A percentile compares a stretch with the other conserved stretches of the same genome.
Conservation (phyloP, 2,888 invertebrate species). For the Parnassius mnemosyne region DNA sequence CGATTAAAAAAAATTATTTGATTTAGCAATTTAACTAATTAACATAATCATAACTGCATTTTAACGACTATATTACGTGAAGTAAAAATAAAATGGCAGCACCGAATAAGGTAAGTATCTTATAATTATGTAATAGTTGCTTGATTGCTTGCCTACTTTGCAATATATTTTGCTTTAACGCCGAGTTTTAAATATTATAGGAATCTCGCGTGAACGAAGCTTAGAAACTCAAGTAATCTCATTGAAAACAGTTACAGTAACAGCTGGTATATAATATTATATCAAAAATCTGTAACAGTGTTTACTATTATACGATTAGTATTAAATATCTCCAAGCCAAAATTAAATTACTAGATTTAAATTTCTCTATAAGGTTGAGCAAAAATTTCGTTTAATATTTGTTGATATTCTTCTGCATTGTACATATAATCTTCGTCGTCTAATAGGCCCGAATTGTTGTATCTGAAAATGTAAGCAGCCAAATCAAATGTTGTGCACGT, state of each 20-base stretch:
- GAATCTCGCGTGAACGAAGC: constrained; percentile 54
- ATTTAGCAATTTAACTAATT: background rate
- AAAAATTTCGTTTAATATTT: constrained; percentile 73
- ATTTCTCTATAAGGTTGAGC: constrained; percentile 75
- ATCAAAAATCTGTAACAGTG: background rate
- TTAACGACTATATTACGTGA: background rate
- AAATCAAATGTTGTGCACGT: background rate
- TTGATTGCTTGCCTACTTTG: background rate
- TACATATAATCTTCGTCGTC: constrained; percentile 71
- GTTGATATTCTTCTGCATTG: constrained; percentile 71
- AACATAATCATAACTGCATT: background rate
- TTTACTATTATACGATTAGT: constrained; percentile 16
- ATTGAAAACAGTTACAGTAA: constrained; percentile 23
- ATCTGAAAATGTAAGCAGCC: constrained; percentile 42
- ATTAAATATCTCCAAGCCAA: constrained; percentile 20
- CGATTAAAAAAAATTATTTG: constrained; percentile 15
- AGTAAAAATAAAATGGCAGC: constrained; percentile 6
- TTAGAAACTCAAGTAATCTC: constrained; percentile 41
- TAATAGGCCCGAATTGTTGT: constrained; percentile 50
- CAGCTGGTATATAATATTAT: background rate
- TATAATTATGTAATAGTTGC: background rate
- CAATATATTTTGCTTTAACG: background rate
- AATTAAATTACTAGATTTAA: constrained; percentile 36
- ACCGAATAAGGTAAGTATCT: constrained; percentile 1
- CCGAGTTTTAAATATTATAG: constrained; percentile 48